A percentile compares a stretch with the other conserved stretches of the same genome.
Evolutionary conservation across 2,797 vertebrate species (phyloP).

Genomic region (Sandelia bainsii): DNA sequence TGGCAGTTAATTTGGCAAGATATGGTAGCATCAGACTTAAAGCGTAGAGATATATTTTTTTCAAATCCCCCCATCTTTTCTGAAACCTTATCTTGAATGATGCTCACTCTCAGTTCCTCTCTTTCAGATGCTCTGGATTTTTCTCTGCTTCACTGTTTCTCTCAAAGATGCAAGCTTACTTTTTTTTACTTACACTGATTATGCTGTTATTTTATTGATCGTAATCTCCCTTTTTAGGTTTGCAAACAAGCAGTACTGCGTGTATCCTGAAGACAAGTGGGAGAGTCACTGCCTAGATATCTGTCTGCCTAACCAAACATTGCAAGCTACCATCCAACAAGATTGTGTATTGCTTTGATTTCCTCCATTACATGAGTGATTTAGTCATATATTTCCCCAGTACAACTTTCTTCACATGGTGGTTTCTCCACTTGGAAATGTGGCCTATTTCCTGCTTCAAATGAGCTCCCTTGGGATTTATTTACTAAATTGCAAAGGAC

Average conservation of each 20-base stretch:
- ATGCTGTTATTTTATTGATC: constrained; percentile 56
- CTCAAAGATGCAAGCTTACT: constrained; percentile 21
- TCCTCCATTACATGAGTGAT: constrained; percentile 74
- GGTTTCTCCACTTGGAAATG: constrained; percentile 76
- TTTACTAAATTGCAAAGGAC: constrained; percentile 85
- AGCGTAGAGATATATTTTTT: too few relatives aligned
- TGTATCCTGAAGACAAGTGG: constrained; percentile 41
- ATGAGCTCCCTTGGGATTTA: constrained; percentile 83
- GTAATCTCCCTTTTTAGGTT: constrained; percentile 59
- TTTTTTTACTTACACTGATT: constrained; percentile 31
- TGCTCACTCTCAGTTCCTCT: not conserved
- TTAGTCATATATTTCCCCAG: constrained; percentile 70
- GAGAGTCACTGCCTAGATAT: constrained; percentile 42
- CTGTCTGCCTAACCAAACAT: constrained; percentile 40
- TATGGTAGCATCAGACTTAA: too few relatives aligned
- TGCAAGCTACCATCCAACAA: constrained; percentile 57
- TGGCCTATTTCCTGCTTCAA: constrained; percentile 84
- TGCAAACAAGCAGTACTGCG: constrained; percentile 43
- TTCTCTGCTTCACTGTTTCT: not conserved
- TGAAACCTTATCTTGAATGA: constrained; percentile 9
- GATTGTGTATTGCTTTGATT: constrained; percentile 66
- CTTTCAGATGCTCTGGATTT: not conserved
- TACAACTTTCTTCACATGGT: constrained; percentile 71
- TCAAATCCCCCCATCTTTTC: constrained; percentile 2
- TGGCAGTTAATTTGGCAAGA: too few relatives aligned